Conservation (phyloP, 2,113 vertebrate genomes). For the Conger conger region DNA sequence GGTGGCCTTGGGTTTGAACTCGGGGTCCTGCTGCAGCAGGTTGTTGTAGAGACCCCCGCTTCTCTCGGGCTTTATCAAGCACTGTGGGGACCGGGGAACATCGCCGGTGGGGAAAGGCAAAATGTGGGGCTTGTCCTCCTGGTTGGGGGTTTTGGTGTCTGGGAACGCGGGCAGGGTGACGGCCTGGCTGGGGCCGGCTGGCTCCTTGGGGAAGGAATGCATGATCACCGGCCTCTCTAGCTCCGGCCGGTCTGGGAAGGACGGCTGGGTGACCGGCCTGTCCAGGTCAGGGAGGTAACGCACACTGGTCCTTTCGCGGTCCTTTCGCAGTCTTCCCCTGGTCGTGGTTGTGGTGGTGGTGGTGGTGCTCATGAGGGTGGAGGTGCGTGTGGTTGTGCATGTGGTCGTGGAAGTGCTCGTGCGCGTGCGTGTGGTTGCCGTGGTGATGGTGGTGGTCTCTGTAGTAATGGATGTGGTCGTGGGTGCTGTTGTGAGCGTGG, state of each 20-base stretch:
- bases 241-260: neutral
- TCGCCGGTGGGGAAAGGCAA: slow-evolving; percentile 50
- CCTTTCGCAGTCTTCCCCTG: slow-evolving; percentile 19
- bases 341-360: slow-evolving; percentile 64
- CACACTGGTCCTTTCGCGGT: slow-evolving; percentile 49
- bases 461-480: slow-evolving; percentile 57
- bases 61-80: slow-evolving; percentile 14
- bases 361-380: slow-evolving; percentile 44
- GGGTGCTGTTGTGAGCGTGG: slow-evolving; percentile 25
- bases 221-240: neutral
- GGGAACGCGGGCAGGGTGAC: slow-evolving; percentile 46
- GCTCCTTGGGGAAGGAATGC: slow-evolving; percentile 53
- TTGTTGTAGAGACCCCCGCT: slow-evolving; percentile 18
- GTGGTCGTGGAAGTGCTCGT: slow-evolving; percentile 35
- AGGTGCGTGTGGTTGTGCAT: slow-evolving; percentile 58
- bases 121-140: slow-evolving; percentile 49
- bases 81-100: slow-evolving; percentile 50
- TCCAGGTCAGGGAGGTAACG: slow-evolving; percentile 48
- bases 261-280: slow-evolving; percentile 29
- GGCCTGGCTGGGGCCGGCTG: too few species aligned
- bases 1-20: slow-evolving; percentile 47
- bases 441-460: slow-evolving; percentile 56
- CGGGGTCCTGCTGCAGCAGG: slow-evolving; percentile 55
- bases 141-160: slow-evolving; percentile 57
- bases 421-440: slow-evolving; percentile 32